These are phyloP conservation scores for Melipona bicolor DNA, from an alignment of 2,888 invertebrate genomes.

Conservation along the genomic window DNA sequence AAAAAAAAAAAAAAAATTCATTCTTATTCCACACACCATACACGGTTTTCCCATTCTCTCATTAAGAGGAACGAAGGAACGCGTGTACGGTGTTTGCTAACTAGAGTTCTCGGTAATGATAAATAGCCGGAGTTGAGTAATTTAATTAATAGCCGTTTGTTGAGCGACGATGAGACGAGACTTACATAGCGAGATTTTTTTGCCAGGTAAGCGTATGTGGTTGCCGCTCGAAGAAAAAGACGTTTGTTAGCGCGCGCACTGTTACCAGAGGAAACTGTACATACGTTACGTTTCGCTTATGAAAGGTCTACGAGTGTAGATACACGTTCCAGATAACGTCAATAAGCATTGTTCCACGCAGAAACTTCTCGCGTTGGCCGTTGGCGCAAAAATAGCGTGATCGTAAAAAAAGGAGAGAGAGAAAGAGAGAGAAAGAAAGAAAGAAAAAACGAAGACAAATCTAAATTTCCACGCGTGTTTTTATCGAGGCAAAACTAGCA, in stretches of 20 bases:
- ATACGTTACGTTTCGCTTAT: background rate
- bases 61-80: background rate
- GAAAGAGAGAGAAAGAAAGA: background rate
- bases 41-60: background rate
- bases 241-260: background rate
- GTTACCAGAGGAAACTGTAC: background rate
- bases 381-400: background rate
- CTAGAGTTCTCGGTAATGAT: background rate
- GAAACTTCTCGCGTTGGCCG: background rate
- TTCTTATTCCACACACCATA: background rate
- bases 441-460: too few relatives aligned
- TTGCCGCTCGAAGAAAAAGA: background rate
- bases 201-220: background rate
- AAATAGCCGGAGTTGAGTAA: background rate
- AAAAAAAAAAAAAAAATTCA: background rate
- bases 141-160: background rate
- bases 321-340: slow-evolving; percentile 1
- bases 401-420: background rate
- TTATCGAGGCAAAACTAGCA: background rate
- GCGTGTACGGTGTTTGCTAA: background rate
- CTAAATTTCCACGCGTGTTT: background rate
- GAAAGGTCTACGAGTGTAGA: background rate
- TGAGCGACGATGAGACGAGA: too few relatives aligned
- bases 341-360: slow-evolving; percentile 8
- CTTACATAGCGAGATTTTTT: background rate